Evolutionary conservation across 2,797 vertebrate species (phyloP).

Genomic region (Megalops cyprinoides): DNA sequence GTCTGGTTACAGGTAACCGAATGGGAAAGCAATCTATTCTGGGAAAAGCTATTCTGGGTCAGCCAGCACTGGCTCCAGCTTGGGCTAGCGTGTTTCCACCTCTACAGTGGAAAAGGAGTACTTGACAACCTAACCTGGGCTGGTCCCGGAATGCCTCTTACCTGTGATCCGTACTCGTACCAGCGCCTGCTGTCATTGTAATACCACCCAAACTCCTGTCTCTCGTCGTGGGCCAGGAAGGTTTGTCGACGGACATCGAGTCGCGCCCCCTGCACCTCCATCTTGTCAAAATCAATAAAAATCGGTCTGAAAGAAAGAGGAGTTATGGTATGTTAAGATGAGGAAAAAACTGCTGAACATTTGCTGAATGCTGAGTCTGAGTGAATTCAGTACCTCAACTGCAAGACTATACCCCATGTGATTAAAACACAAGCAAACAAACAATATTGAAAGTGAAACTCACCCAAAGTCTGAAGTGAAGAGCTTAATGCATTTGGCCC

Average conservation of each 20-base stretch:
- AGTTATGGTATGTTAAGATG: background rate
- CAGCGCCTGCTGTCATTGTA: constrained; percentile 64
- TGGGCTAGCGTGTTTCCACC: background rate
- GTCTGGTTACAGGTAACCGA: too few species aligned
- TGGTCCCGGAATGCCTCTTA: constrained; percentile 34
- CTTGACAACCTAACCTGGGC: background rate
- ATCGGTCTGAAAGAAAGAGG: constrained; percentile 49
- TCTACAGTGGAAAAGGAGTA: background rate
- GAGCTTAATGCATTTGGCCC: constrained; percentile 64
- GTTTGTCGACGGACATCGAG: constrained; percentile 48
- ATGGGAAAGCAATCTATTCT: background rate
- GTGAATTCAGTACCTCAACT: background rate
- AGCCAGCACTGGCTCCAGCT: too few species aligned
- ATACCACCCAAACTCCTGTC: constrained; percentile 65
- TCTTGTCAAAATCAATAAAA: constrained; percentile 63
- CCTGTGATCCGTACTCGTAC: constrained; percentile 66
- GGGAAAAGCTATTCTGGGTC: background rate
- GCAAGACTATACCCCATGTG: background rate
- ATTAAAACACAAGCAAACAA: background rate
- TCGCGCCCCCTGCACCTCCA: constrained; percentile 32
- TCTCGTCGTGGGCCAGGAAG: constrained; percentile 44
- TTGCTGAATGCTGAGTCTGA: background rate
- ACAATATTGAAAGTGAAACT: constrained; percentile 16
- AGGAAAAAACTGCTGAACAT: background rate
- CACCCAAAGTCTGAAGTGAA: constrained; percentile 48